These are phyloP conservation scores for Spizaetus ornatus DNA, from an alignment of 2,113 vertebrate species.

Conservation along the genomic window DNA sequence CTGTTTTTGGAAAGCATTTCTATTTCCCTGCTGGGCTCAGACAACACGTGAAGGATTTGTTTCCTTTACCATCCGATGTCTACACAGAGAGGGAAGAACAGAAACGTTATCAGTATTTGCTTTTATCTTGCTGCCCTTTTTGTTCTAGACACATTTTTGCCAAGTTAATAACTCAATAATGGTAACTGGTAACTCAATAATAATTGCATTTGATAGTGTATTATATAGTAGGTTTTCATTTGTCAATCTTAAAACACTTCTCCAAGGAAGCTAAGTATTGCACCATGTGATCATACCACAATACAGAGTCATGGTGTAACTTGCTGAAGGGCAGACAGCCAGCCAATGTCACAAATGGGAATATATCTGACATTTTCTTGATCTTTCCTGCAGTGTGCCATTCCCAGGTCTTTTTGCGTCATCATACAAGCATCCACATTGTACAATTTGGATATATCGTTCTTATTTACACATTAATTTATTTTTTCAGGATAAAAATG, in stretches of 20 bases:
- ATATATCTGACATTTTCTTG: background rate
- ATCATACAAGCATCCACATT: accelerated
- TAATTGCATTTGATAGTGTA: conserved; percentile 28
- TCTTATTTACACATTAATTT: background rate
- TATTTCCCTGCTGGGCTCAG: background rate
- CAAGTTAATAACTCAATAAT: conserved; percentile 43
- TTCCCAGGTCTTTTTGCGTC: background rate
- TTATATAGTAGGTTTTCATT: conserved; percentile 29
- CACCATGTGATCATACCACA: background rate
- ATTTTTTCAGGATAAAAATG: background rate
- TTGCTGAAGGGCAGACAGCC: background rate
- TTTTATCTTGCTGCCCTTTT: background rate
- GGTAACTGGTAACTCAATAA: conserved; percentile 30
- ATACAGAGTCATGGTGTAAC: background rate
- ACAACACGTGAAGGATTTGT: background rate
- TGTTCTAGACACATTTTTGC: conserved; percentile 21
- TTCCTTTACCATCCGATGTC: background rate
- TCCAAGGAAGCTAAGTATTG: background rate
- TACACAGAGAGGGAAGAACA: background rate
- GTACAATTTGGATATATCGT: background rate
- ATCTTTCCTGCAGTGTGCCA: background rate
- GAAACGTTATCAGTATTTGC: background rate
- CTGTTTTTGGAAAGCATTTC: background rate
- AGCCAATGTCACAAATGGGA: background rate
- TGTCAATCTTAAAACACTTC: background rate